Percentiles rank a stretch among this genome's conserved stretches.
phyloP scores from a whole-genome alignment of 2,113 vertebrate species.

The Fregetta grallaria region DNA sequence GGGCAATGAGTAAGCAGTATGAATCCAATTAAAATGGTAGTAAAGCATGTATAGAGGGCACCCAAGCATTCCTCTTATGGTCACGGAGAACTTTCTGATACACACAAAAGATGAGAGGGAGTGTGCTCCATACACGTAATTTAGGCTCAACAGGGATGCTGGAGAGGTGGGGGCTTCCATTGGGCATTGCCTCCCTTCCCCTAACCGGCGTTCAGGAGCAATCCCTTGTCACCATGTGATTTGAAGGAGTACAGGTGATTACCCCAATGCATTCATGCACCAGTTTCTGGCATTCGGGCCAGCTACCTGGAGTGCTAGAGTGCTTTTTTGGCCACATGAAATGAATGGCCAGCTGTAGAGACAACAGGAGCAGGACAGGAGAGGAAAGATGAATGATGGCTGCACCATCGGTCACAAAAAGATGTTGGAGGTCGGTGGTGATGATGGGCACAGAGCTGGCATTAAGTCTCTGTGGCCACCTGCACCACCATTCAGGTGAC shows the following conservation, averaged over 20 bases:
- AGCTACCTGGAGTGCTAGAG: neutral
- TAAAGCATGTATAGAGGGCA: neutral
- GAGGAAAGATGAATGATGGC: neutral
- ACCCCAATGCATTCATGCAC: neutral
- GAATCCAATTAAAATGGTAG: constrained; percentile 49
- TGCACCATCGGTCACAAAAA: neutral
- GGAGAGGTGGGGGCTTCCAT: neutral
- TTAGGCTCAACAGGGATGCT: neutral
- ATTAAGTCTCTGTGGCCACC: neutral
- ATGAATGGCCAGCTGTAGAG: constrained; percentile 36
- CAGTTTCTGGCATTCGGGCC: neutral
- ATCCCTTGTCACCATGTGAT: accelerated
- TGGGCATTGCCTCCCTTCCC: neutral
- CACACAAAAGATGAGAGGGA: neutral
- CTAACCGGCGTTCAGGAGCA: neutral
- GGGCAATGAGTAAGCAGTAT: constrained; percentile 51
- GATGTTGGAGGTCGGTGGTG: neutral
- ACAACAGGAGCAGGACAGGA: constrained; percentile 25
- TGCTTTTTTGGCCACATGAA: neutral
- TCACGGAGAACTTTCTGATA: neutral
- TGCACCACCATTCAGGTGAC: constrained; percentile 36
- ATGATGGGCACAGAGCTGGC: neutral
- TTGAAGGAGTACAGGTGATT: neutral
- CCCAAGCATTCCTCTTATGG: neutral
- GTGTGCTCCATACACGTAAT: neutral